phyloP scores from a whole-genome alignment of 2,888 invertebrate genomes.

The Serrognathus titanus region DNA sequence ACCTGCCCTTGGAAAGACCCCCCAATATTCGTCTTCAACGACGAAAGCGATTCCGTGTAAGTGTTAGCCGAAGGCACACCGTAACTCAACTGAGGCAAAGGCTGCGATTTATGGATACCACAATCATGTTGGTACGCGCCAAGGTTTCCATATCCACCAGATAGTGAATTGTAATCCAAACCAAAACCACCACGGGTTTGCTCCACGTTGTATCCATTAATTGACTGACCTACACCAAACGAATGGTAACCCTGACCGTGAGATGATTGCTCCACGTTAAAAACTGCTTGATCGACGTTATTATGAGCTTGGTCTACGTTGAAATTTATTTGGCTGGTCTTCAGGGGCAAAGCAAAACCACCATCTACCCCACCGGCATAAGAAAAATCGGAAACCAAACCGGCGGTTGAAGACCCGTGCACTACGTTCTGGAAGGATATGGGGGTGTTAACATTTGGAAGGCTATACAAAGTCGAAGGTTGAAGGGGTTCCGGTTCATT shows the following conservation, averaged over 20 bases:
- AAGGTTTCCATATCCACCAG: slow-evolving; percentile 12
- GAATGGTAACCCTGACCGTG: no score
- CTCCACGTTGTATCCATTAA: background rate
- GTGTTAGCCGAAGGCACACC: slow-evolving; percentile 52
- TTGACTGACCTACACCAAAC: background rate
- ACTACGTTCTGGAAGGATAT: slow-evolving; percentile 50
- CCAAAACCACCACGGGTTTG: background rate
- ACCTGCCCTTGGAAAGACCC: slow-evolving; percentile 41
- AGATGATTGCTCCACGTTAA: background rate
- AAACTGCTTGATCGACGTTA: background rate
- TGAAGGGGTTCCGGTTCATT: slow-evolving; percentile 50
- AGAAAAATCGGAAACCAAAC: slow-evolving; percentile 23
- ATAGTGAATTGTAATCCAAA: slow-evolving; percentile 3
- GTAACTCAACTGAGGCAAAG: slow-evolving; percentile 40
- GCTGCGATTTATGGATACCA: slow-evolving; percentile 37
- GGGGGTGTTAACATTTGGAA: slow-evolving; percentile 51
- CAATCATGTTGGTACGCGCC: slow-evolving; percentile 36
- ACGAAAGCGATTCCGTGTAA: slow-evolving; percentile 55
- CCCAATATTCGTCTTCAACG: slow-evolving; percentile 53
- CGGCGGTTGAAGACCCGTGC: slow-evolving; percentile 35
- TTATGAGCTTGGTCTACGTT: slow-evolving; percentile 7
- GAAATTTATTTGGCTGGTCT: slow-evolving; percentile 11
- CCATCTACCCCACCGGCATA: slow-evolving; percentile 54
- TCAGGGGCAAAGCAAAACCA: slow-evolving; percentile 50
- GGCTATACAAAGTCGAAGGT: slow-evolving; percentile 53